These are phyloP conservation scores for Corythaeola cristata DNA, from an alignment of 2,113 vertebrate genomes.

Conservation along the genomic window DNA sequence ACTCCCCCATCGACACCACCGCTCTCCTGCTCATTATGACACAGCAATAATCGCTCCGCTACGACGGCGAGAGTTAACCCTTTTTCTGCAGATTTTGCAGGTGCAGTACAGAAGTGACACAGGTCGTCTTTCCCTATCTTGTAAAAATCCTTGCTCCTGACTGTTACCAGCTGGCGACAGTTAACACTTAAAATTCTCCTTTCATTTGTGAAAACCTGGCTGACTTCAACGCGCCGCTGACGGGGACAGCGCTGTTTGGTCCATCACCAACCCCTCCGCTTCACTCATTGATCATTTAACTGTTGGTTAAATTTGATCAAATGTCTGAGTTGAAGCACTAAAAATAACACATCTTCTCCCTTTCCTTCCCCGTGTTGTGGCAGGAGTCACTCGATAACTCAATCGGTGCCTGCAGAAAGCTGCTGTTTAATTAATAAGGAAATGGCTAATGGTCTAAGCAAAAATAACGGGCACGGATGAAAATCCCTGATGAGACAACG, in stretches of 20 bases:
- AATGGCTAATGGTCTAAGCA: neutral
- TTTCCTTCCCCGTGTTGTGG: neutral
- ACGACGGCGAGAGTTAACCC: rapidly evolving
- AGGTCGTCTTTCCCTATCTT: rapidly evolving
- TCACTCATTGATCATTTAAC: conserved; percentile 29
- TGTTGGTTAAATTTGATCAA: conserved; percentile 21
- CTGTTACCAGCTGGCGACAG: neutral
- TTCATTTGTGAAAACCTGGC: neutral
- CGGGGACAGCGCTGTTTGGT: neutral
- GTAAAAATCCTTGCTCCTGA: neutral
- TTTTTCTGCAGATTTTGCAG: no score
- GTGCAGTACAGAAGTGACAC: rapidly evolving
- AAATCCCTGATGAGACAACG: neutral
- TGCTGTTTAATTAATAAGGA: conserved; percentile 25
- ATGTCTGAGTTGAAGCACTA: conserved; percentile 9
- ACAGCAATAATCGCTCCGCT: neutral
- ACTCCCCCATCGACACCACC: neutral
- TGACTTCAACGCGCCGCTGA: neutral
- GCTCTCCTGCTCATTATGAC: rapidly evolving
- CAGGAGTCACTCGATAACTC: neutral
- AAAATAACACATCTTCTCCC: neutral
- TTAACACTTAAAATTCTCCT: neutral
- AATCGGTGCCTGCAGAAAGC: neutral
- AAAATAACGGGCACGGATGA: neutral
- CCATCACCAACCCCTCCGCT: neutral